These are phyloP conservation scores for Sarotherodon lohbergeri DNA, from an alignment of 2,113 vertebrate genomes.

Conservation along the genomic window DNA sequence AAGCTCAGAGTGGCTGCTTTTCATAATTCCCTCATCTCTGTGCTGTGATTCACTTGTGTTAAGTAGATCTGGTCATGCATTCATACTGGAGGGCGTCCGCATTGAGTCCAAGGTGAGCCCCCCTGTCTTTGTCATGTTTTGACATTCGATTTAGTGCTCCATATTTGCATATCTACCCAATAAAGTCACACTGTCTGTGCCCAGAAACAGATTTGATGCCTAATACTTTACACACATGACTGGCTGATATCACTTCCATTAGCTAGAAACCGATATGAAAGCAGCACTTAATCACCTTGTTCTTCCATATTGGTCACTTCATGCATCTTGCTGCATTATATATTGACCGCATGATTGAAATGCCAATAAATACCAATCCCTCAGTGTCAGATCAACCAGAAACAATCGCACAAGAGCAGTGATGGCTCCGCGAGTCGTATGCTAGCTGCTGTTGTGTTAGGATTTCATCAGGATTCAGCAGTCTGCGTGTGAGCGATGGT, in stretches of 20 bases:
- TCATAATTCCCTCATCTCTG: slow-evolving; percentile 31
- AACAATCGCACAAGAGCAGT: neutral
- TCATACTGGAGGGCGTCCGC: slow-evolving; percentile 9
- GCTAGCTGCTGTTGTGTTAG: slow-evolving; percentile 25
- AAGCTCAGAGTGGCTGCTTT: slow-evolving; percentile 58
- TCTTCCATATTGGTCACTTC: neutral
- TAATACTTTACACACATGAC: neutral
- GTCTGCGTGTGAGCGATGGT: slow-evolving; percentile 50
- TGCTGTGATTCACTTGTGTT: slow-evolving; percentile 30
- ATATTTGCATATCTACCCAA: slow-evolving; percentile 18
- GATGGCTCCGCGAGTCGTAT: neutral
- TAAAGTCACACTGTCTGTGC: neutral
- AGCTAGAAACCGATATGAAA: neutral
- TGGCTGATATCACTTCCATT: slow-evolving; percentile 17
- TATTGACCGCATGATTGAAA: slow-evolving; percentile 47
- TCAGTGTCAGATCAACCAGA: slow-evolving; percentile 15
- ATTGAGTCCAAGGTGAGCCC: slow-evolving; percentile 36
- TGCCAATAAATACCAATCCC: slow-evolving; percentile 43
- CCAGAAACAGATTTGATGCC: neutral
- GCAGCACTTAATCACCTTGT: slow-evolving; percentile 23
- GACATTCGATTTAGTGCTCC: slow-evolving; percentile 32
- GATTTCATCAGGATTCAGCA: slow-evolving; percentile 65
- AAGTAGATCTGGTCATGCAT: slow-evolving; percentile 46
- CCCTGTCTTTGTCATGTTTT: slow-evolving; percentile 29
- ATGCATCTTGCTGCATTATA: neutral